These are phyloP conservation scores for Catharus ustulatus DNA, from an alignment of 2,797 vertebrate species.

Conservation along the genomic window DNA sequence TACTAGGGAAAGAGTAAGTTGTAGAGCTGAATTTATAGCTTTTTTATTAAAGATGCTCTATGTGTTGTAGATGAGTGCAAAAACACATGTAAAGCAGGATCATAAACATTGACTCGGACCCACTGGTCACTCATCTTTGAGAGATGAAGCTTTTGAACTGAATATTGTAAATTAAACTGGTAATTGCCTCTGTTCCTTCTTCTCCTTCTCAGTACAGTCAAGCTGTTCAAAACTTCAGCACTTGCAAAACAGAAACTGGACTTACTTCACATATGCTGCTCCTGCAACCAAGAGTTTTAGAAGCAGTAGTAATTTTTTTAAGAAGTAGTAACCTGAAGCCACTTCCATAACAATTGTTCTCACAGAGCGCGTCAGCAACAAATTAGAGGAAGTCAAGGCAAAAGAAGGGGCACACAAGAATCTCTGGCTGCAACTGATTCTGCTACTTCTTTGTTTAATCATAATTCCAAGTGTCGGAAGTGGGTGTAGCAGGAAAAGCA, in stretches of 20 bases:
- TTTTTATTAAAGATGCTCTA: neutral
- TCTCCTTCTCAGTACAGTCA: neutral
- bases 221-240: neutral
- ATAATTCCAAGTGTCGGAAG: constrained; percentile 51
- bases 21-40: neutral
- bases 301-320: neutral
- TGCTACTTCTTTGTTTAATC: constrained; percentile 47
- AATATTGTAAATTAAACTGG: neutral
- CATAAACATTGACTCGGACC: neutral
- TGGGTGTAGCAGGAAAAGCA: constrained; percentile 66
- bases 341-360: constrained; percentile 23
- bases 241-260: neutral
- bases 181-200: neutral
- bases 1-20: neutral
- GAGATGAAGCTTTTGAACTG: neutral
- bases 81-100: neutral
- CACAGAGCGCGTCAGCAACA: neutral
- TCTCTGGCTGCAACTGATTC: constrained; percentile 17
- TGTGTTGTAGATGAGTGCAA: neutral
- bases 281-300: neutral
- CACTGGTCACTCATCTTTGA: neutral
- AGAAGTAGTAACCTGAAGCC: neutral
- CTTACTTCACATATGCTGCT: neutral
- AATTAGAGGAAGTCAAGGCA: constrained; percentile 50
- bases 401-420: constrained; percentile 16